Evolutionary conservation across 2,888 invertebrate species (phyloP).

Genomic region (Xestia ashworthii): DNA sequence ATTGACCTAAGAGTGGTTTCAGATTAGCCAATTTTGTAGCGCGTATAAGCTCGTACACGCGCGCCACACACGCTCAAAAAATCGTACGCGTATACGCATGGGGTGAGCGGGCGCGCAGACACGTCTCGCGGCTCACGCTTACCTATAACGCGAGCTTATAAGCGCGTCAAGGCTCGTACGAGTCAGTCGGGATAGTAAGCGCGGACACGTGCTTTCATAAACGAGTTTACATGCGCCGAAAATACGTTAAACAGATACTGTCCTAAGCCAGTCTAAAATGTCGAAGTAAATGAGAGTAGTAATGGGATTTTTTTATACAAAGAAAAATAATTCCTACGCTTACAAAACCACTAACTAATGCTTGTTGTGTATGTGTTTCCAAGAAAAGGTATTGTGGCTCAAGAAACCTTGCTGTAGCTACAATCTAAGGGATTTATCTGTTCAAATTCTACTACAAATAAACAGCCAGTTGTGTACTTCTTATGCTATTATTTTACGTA

Average conservation of each 20-base stretch:
- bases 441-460: constrained; percentile 57
- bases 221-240: neutral
- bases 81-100: neutral
- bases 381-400: neutral
- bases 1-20: neutral
- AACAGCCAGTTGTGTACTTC: constrained; percentile 66
- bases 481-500: constrained; percentile 77
- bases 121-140: neutral
- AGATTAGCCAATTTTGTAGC: neutral
- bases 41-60: neutral
- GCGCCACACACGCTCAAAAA: neutral
- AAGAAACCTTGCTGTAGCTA: neutral
- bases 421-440: constrained; percentile 22
- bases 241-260: neutral
- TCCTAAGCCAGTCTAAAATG: neutral
- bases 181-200: neutral
- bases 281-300: neutral
- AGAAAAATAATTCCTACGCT: neutral
- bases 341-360: neutral
- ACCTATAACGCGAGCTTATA: neutral
- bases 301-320: neutral
- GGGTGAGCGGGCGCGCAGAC: neutral
- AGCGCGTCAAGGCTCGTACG: neutral
- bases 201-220: neutral
- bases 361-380: neutral